Evolutionary conservation across 1,140 invertebrate genomes (phyloP), one percentile per base, ranked within the genome.

Genomic region (Lepidurus arcticus): DNA sequence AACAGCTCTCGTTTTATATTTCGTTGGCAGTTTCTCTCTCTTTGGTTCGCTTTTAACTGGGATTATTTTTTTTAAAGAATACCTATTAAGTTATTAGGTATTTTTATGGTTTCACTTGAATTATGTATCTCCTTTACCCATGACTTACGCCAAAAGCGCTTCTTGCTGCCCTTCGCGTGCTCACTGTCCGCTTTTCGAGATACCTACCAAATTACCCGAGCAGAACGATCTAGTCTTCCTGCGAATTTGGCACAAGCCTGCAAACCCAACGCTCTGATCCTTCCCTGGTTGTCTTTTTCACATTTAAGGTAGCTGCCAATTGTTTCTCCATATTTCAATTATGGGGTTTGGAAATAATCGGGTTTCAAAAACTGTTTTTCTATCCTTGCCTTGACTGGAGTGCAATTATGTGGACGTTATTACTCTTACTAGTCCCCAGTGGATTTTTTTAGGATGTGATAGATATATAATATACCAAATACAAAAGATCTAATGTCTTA

Each of bases 381-480:
- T 34, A 34, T 34, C 34, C 34, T 34, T 65, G 53, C 53, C 53
- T 65, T 65, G 53, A 65, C 7, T 21, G 16, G 53, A 65, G 53
- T 65, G 53, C 34, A 34, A 34, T 34, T 34, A 34, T 34, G 34
- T 34, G 34, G 34, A 34, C 53, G 53, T 65, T 65, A 65, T 16
- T 65, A 65, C 16, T 65, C 16, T 65, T 13, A 65, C 53, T 65
- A 65, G 53, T 65, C 53, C 53, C 53, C 2, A 7, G 53, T 13
- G 53, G 53, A 65, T 65, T 65, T 47, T 47, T 65, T 65, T n/a
- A 65, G 16, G 16, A 65, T 65, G 53, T 65, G 13, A 65, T 65
- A 65, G 9, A 65, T 65, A n/a, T 65, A 21, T 65, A 65, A n/a
- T n/a, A 11, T 65, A 34, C 34, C 2, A 34, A 34, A 34, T 34